Percentiles rank a stretch among this genome's conserved stretches.
Conservation (phyloP, 2,113 vertebrate genomes). For the Malurus elegans region DNA sequence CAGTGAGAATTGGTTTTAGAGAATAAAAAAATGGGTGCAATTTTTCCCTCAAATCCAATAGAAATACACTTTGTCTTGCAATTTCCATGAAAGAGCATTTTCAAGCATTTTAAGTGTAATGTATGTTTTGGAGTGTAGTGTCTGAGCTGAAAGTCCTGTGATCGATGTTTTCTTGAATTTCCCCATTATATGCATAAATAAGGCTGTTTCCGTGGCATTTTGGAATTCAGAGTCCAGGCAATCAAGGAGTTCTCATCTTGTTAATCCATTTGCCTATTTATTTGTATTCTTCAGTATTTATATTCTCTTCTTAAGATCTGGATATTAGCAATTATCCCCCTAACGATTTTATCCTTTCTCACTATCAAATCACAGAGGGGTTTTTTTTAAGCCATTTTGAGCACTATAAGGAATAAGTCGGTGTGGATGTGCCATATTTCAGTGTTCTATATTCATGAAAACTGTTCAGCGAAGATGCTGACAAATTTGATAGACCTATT, state of each 20-base stretch:
- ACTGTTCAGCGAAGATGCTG: conserved; percentile 6
- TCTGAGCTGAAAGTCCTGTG: not conserved
- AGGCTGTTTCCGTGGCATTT: not conserved
- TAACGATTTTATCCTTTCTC: conserved; percentile 36
- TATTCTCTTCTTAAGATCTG: conserved; percentile 1
- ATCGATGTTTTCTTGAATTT: conserved; percentile 9
- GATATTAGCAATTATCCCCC: conserved; percentile 22
- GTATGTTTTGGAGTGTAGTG: not conserved
- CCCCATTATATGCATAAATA: not conserved
- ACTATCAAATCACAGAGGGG: conserved; percentile 10
- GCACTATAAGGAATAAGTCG: not conserved
- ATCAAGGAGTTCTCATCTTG: not conserved
- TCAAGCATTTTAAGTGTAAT: not conserved
- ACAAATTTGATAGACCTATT: conserved; percentile 46
- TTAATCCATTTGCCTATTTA: conserved; percentile 30
- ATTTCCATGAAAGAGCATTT: not conserved
- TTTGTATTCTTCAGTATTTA: conserved; percentile 29
- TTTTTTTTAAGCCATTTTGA: not conserved
- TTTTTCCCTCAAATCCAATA: not conserved
- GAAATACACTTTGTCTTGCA: not conserved
- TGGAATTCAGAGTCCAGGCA: not conserved
- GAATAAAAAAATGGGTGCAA: not conserved
- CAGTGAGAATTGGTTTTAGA: not conserved
- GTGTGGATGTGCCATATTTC: conserved; percentile 27
- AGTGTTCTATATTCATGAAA: conserved; percentile 53